phyloP scores from a whole-genome alignment of 2,888 invertebrate genomes.

The Drosophila kanekoi region DNA sequence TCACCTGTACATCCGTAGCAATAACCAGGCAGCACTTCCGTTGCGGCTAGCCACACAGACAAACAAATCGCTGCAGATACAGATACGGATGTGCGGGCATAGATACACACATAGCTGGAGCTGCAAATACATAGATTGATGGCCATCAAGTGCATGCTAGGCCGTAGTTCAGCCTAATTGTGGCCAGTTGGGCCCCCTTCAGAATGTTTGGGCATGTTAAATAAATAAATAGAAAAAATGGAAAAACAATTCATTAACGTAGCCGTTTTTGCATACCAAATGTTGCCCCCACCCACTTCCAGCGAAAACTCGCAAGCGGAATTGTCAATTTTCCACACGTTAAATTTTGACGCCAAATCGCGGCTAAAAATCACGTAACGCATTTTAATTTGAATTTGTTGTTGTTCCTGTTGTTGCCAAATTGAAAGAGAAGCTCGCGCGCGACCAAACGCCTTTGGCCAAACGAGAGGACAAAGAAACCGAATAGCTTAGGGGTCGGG shows the following conservation, averaged over 20 bases:
- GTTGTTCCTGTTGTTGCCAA: slow-evolving; percentile 19
- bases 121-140: neutral
- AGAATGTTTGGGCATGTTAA: slow-evolving; percentile 37
- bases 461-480: slow-evolving; percentile 8
- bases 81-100: slow-evolving; percentile 5
- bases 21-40: slow-evolving; percentile 45
- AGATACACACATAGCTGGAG: neutral
- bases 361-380: slow-evolving; percentile 55
- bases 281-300: slow-evolving; percentile 2
- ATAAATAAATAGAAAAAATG: slow-evolving; percentile 27
- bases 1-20: slow-evolving; percentile 37
- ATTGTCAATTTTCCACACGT: slow-evolving; percentile 74
- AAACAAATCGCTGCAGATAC: slow-evolving; percentile 12
- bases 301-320: slow-evolving; percentile 47
- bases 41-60: slow-evolving; percentile 37
- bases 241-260: slow-evolving; percentile 58
- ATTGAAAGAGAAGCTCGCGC: slow-evolving; percentile 18
- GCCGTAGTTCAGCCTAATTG: slow-evolving; percentile 8
- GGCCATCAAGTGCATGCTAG: neutral
- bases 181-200: slow-evolving; percentile 8
- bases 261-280: slow-evolving; percentile 50
- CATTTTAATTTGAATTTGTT: slow-evolving; percentile 55
- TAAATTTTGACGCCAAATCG: slow-evolving; percentile 42
- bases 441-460: neutral
- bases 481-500: neutral